Conservation (phyloP, 1,140 invertebrate genomes). For the Telenomus remus region DNA sequence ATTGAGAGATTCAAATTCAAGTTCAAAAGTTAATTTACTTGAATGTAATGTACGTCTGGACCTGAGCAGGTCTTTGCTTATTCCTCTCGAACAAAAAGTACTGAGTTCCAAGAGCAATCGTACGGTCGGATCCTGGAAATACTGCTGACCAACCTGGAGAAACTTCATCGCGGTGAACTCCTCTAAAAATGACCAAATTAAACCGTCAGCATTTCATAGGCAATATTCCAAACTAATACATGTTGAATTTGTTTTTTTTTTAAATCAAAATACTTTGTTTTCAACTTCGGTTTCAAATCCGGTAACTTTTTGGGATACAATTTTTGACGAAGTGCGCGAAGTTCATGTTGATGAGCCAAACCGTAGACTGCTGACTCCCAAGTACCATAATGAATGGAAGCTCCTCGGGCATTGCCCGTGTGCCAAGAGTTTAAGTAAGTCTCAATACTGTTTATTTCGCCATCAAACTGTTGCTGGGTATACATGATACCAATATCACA, state of each 20-base stretch:
- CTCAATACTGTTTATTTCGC: conserved; percentile 84
- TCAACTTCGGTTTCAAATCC: conserved; percentile 78
- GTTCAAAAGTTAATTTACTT: conserved; percentile 56
- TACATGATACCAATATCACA: conserved; percentile 88
- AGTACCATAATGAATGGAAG: conserved; percentile 83
- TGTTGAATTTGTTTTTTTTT: too few species aligned
- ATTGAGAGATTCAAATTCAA: too few species aligned
- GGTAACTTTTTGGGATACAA: conserved; percentile 82
- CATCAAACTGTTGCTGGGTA: conserved; percentile 84
- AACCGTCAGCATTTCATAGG: background rate
- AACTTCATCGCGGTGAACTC: conserved; percentile 79
- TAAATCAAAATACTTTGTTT: conserved; percentile 76
- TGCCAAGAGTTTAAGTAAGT: conserved; percentile 78
- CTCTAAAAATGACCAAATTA: conserved; percentile 69
- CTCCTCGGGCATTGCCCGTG: conserved; percentile 65
- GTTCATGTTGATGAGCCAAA: conserved; percentile 79
- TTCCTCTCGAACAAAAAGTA: conserved; percentile 82
- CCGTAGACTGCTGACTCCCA: conserved; percentile 89
- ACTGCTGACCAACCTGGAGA: conserved; percentile 83
- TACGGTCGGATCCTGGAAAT: conserved; percentile 87
- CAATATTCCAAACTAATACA: too few species aligned
- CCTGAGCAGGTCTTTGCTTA: conserved; percentile 83
- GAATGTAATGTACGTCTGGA: conserved; percentile 80
- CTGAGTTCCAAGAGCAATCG: conserved; percentile 86
- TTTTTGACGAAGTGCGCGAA: conserved; percentile 79